Evolutionary conservation across 2,888 invertebrate genomes (phyloP).

Genomic region (Drosophila melanosoma): DNA sequence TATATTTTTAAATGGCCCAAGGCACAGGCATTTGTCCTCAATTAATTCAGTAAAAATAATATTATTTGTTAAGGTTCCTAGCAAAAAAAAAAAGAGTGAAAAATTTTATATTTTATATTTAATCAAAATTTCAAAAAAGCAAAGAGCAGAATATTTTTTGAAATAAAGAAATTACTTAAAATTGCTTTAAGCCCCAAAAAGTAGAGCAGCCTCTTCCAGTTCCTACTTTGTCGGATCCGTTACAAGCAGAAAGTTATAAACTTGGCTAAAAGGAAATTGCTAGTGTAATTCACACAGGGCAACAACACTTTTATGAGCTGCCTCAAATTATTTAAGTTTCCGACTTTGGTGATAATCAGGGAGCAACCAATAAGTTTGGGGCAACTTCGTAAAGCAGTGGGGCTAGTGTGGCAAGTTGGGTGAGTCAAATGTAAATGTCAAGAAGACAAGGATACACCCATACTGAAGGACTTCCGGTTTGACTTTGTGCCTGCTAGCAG

Average conservation of each 20-base stretch:
- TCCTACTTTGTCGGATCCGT: background rate
- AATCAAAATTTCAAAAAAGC: background rate
- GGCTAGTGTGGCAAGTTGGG: constrained; percentile 11
- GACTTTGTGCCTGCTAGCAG: constrained; percentile 51
- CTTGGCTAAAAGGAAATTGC: constrained; percentile 33
- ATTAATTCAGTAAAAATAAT: background rate
- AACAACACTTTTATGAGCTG: constrained; percentile 36
- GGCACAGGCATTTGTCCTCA: too few relatives aligned
- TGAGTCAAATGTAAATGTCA: constrained; percentile 65
- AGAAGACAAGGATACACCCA: constrained; percentile 53
- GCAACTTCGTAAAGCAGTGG: constrained; percentile 52
- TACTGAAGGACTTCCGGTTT: constrained; percentile 37
- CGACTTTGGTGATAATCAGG: constrained; percentile 59
- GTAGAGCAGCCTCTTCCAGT: background rate
- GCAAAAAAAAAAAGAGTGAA: background rate
- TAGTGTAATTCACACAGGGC: constrained; percentile 25
- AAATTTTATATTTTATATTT: background rate
- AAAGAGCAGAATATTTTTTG: background rate
- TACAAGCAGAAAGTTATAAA: background rate
- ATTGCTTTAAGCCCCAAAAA: background rate
- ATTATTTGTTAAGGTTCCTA: background rate
- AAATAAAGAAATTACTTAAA: background rate
- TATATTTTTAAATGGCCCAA: background rate
- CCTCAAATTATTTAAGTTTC: constrained; percentile 66
- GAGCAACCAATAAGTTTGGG: constrained; percentile 60